These are phyloP conservation scores for Rhinogobius similis DNA, from an alignment of 2,113 vertebrate species.

Conservation along the genomic window DNA sequence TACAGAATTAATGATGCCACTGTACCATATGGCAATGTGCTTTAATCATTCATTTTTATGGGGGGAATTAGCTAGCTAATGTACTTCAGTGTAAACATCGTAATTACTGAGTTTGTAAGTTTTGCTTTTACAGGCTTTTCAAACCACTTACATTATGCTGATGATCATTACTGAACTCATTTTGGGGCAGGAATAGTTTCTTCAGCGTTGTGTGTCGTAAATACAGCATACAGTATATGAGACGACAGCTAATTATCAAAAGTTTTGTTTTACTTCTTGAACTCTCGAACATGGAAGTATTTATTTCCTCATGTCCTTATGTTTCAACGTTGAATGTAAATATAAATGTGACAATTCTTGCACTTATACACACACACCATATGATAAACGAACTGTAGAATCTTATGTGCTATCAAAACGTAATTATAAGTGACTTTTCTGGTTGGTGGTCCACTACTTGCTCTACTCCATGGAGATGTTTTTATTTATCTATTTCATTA, in stretches of 20 bases:
- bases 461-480: no score
- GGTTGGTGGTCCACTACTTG: no score
- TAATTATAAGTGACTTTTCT: background rate
- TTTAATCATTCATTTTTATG: slow-evolving; percentile 4
- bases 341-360: slow-evolving; percentile 49
- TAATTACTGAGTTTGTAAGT: slow-evolving; percentile 11
- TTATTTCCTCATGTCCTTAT: background rate
- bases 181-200: slow-evolving; percentile 10
- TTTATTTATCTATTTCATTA: no score
- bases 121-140: background rate
- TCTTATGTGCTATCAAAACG: background rate
- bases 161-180: background rate
- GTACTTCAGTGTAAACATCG: background rate
- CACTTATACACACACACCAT: slow-evolving; percentile 24
- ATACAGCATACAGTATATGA: background rate
- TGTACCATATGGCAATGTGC: slow-evolving; percentile 7
- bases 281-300: background rate
- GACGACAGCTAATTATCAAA: background rate
- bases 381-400: background rate
- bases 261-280: background rate
- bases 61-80: background rate
- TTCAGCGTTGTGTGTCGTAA: background rate
- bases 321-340: background rate
- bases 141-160: background rate
- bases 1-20: slow-evolving; percentile 1